These are phyloP conservation scores for Circaetus gallicus DNA, from an alignment of 2,113 vertebrate species.

Conservation along the genomic window DNA sequence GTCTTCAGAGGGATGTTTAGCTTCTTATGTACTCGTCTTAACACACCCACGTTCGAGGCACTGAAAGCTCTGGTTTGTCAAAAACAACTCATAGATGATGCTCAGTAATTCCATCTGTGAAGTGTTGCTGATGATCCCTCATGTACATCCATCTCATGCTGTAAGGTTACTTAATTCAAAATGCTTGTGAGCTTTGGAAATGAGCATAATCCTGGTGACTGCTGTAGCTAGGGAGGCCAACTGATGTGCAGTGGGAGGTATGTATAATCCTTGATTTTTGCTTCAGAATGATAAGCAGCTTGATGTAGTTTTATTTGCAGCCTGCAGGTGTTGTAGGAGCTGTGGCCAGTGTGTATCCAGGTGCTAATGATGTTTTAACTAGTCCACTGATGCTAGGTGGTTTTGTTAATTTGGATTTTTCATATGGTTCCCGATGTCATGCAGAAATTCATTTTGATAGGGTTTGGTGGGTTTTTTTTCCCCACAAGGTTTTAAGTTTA, in stretches of 20 bases:
- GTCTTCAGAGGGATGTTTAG: background rate
- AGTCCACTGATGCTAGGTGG: background rate
- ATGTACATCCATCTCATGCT: background rate
- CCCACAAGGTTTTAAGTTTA: background rate
- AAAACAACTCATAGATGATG: background rate
- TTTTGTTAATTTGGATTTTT: background rate
- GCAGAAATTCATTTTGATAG: background rate
- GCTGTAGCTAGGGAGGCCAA: background rate
- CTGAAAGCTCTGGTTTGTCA: background rate
- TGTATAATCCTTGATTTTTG: constrained; percentile 10
- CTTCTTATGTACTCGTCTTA: background rate
- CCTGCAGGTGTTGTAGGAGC: background rate
- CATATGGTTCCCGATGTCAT: background rate
- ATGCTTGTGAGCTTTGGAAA: background rate
- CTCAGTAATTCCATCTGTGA: background rate
- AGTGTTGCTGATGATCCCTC: background rate
- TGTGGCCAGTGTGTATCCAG: background rate
- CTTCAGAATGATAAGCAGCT: constrained; percentile 1
- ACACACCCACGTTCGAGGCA: background rate
- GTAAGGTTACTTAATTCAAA: background rate
- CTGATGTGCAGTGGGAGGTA: background rate
- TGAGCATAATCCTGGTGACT: background rate
- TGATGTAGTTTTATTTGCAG: background rate
- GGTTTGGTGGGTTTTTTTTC: background rate
- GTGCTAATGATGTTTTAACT: background rate